These are phyloP conservation scores for Cephus rjabovi DNA, from an alignment of 2,888 invertebrate genomes.

Conservation along the genomic window DNA sequence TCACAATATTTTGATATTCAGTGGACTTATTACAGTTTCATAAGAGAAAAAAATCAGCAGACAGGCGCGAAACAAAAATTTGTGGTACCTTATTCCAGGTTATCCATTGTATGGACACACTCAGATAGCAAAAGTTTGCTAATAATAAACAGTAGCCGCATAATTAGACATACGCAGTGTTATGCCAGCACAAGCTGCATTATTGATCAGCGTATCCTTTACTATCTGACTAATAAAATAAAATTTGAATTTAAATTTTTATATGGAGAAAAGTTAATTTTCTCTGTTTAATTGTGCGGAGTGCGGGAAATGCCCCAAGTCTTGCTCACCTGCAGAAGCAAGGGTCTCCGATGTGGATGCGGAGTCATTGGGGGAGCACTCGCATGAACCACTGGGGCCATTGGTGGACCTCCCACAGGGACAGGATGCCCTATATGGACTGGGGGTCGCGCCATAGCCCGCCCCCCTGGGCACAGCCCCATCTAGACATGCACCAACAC, in stretches of 20 bases:
- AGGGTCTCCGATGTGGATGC: constrained; percentile 79
- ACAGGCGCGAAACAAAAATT: background rate
- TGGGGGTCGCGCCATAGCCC: constrained; percentile 64
- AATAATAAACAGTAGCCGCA: background rate
- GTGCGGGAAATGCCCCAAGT: constrained; percentile 56
- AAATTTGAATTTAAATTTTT: background rate
- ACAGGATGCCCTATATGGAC: constrained; percentile 64
- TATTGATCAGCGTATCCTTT: background rate
- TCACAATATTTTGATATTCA: background rate
- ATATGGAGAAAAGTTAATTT: background rate
- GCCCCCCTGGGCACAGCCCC: constrained; percentile 65
- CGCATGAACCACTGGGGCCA: constrained; percentile 62
- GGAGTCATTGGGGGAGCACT: constrained; percentile 65
- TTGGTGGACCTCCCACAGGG: constrained; percentile 60
- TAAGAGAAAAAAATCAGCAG: background rate
- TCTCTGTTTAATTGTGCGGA: constrained; percentile 5
- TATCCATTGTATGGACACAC: background rate
- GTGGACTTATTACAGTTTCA: background rate
- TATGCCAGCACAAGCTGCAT: background rate
- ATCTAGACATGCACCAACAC: constrained; percentile 68
- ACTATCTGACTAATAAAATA: background rate
- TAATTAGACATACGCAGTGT: background rate
- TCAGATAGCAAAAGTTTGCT: background rate
- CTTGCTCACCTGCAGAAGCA: constrained; percentile 86
- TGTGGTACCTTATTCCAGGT: no score